Conservation (phyloP, 2,113 vertebrate genomes). For the Pomatorhinus ruficollis region DNA sequence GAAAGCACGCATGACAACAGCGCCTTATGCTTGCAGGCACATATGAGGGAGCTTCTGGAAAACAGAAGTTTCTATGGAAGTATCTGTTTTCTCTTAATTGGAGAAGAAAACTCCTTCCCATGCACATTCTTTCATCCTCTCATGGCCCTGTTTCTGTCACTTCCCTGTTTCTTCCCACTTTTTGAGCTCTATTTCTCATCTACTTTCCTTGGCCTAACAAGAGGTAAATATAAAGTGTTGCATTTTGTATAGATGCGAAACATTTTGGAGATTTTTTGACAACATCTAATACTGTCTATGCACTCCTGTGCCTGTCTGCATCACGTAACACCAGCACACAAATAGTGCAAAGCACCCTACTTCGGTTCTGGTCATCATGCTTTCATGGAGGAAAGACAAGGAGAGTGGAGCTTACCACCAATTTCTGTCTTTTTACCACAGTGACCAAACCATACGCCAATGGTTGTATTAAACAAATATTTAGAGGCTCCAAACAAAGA, state of each 20-base stretch:
- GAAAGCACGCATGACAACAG: background rate
- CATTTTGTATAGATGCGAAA: background rate
- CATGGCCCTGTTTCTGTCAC: background rate
- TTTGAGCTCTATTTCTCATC: background rate
- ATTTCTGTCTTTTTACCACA: background rate
- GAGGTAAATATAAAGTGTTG: background rate
- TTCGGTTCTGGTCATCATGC: background rate
- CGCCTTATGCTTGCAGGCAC: background rate
- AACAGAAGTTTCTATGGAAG: background rate
- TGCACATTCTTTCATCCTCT: background rate
- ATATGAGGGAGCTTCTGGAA: background rate
- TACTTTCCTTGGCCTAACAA: background rate
- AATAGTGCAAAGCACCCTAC: background rate
- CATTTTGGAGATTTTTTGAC: background rate
- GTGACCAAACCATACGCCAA: background rate
- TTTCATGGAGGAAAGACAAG: background rate
- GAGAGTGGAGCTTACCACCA: background rate
- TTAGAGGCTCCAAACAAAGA: background rate
- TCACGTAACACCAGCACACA: background rate
- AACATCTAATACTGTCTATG: background rate
- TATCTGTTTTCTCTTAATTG: background rate
- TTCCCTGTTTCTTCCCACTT: background rate
- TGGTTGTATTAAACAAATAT: background rate
- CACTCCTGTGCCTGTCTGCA: background rate
- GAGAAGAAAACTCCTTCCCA: background rate